Evolutionary conservation across 2,113 vertebrate species (phyloP).

Genomic region (Pluvianellus socialis): DNA sequence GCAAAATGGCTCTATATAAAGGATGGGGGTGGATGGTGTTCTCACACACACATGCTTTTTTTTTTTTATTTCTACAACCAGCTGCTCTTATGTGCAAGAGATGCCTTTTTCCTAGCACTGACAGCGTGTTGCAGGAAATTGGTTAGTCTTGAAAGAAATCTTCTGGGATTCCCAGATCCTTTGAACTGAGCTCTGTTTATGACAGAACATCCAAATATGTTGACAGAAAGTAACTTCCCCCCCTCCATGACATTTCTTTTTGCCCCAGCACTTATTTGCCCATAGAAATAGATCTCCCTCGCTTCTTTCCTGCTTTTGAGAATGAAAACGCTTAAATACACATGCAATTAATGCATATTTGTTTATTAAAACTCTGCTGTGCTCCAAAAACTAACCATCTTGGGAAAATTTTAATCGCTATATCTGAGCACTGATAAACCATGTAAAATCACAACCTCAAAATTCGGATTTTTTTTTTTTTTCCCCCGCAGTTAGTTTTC

Average conservation of each 20-base stretch:
- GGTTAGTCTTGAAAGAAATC: background rate
- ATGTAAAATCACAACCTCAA: background rate
- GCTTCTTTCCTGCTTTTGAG: background rate
- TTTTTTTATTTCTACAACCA: background rate
- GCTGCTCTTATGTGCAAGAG: background rate
- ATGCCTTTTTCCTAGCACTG: background rate
- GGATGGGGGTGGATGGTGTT: background rate
- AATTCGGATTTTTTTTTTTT: background rate
- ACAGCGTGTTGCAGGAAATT: background rate
- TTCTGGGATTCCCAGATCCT: constrained; percentile 7
- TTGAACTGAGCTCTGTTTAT: background rate
- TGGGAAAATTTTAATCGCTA: background rate
- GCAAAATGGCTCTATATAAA: background rate
- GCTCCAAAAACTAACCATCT: background rate
- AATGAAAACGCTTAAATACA: background rate
- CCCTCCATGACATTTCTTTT: background rate
- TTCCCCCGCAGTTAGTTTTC: background rate
- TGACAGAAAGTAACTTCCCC: background rate
- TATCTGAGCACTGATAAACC: background rate
- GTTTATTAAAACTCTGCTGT: background rate
- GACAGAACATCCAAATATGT: background rate
- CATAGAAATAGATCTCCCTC: background rate
- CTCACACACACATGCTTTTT: background rate
- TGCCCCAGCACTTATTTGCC: background rate
- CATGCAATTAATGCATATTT: background rate